Percentiles rank a stretch among this genome's conserved stretches.
These are phyloP conservation scores for Brachyhypopomus occidentalis DNA, from an alignment of 2,113 vertebrate species.

Conservation along the genomic window DNA sequence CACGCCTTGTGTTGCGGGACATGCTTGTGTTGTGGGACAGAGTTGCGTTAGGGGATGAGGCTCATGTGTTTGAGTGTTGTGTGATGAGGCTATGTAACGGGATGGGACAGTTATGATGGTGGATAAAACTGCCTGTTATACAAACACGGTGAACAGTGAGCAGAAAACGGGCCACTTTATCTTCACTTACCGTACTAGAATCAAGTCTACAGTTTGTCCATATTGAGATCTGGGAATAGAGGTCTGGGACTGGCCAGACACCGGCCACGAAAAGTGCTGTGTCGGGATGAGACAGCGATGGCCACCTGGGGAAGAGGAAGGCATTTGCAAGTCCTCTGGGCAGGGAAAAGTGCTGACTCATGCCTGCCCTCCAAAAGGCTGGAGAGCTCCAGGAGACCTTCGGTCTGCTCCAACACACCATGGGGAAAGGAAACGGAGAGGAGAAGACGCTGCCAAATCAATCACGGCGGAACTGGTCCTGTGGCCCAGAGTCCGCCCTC, in stretches of 20 bases:
- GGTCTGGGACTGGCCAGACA: conserved; percentile 22
- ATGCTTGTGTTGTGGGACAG: too few species aligned
- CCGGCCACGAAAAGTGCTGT: conserved; percentile 62
- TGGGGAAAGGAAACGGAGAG: conserved; percentile 28
- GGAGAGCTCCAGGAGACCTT: conserved; percentile 20
- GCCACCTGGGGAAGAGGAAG: conserved; percentile 34
- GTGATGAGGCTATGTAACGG: conserved; percentile 17
- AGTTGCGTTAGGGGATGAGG: too few species aligned
- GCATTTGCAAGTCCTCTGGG: conserved; percentile 34
- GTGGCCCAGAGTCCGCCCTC: conserved; percentile 24
- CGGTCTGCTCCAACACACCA: conserved; percentile 39
- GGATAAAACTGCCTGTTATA: conserved; percentile 45
- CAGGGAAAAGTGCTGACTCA: conserved; percentile 46
- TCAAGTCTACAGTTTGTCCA: conserved; percentile 16
- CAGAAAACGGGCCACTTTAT: not conserved
- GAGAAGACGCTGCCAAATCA: conserved; percentile 41
- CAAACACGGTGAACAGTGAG: conserved; percentile 48
- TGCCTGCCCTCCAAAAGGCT: conserved; percentile 16
- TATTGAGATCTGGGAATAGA: conserved; percentile 16
- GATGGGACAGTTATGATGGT: conserved; percentile 40
- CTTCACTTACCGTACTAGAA: too few species aligned
- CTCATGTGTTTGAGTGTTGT: not conserved
- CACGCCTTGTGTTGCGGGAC: too few species aligned
- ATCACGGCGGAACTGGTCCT: conserved; percentile 40
- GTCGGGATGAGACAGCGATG: conserved; percentile 72